These are phyloP conservation scores for Onychomys leucogaster DNA, from an alignment of 2,797 vertebrate species.

Conservation along the genomic window DNA sequence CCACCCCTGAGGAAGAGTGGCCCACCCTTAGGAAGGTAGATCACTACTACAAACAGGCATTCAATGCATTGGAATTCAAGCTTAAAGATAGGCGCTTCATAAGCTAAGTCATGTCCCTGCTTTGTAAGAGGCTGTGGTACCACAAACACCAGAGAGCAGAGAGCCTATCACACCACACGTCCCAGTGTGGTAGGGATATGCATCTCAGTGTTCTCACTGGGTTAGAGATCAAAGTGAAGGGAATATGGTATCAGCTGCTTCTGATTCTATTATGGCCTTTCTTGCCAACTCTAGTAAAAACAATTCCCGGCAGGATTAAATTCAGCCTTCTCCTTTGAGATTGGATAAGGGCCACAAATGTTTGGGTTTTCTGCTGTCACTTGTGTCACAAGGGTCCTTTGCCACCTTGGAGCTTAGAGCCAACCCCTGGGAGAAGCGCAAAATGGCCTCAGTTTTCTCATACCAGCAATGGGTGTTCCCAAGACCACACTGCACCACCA, in stretches of 20 bases:
- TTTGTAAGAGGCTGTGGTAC: neutral
- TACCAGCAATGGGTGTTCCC: neutral
- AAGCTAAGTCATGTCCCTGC: neutral
- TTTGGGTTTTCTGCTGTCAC: neutral
- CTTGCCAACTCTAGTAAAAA: neutral
- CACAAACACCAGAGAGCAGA: neutral
- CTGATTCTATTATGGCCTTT: neutral
- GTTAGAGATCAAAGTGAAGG: neutral
- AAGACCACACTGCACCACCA: fast-evolving
- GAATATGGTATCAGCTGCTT: neutral
- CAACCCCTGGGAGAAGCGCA: neutral
- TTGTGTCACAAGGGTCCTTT: neutral
- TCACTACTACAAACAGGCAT: neutral
- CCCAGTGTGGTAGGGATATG: fast-evolving
- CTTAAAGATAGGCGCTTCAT: neutral
- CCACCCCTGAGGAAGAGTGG: neutral
- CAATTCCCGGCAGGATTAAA: fast-evolving
- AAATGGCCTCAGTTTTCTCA: neutral
- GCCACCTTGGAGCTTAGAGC: neutral
- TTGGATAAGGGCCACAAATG: neutral
- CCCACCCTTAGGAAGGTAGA: neutral
- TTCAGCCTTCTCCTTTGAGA: neutral
- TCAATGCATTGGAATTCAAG: neutral
- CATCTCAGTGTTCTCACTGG: neutral
- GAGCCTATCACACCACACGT: fast-evolving